Evolutionary conservation across 2,113 vertebrate genomes (phyloP).

Genomic region (Pygathrix nemaeus): DNA sequence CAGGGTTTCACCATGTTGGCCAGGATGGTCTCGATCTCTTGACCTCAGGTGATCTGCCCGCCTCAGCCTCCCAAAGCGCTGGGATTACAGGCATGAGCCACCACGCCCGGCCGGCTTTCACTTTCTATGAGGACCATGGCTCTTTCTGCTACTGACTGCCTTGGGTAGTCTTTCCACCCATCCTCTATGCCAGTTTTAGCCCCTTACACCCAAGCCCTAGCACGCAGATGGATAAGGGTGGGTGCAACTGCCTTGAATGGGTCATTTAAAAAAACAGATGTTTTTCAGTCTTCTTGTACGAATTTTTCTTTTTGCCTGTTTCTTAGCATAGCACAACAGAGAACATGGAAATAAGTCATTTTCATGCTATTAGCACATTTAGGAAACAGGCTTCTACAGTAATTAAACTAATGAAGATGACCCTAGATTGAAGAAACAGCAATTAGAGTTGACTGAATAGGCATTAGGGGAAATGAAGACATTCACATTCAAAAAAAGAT

Average conservation of each 20-base stretch:
- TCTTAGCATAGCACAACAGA: constrained; percentile 17
- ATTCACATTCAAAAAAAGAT: constrained; percentile 69
- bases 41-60: too few species aligned
- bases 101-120: not conserved
- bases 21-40: too few species aligned
- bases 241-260: not conserved
- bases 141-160: not conserved
- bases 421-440: constrained; percentile 70
- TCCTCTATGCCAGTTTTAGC: not conserved
- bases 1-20: too few species aligned
- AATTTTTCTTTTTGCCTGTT: constrained; percentile 38
- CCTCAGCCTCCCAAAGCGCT: too few species aligned
- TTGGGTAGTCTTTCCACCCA: too few species aligned
- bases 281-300: constrained; percentile 2
- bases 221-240: not conserved
- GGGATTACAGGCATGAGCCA: too few species aligned
- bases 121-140: not conserved
- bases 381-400: constrained; percentile 57
- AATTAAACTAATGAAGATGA: constrained; percentile 79
- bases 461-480: constrained; percentile 70
- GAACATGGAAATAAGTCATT: constrained; percentile 69
- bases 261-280: not conserved
- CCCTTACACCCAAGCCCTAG: not conserved
- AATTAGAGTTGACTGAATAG: constrained; percentile 71
- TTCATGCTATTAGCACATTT: constrained; percentile 63